A percentile compares a stretch with the other conserved stretches of the same genome.
These are phyloP conservation scores for Herpetotheres cachinnans DNA, from an alignment of 2,113 vertebrate species.

Conservation along the genomic window DNA sequence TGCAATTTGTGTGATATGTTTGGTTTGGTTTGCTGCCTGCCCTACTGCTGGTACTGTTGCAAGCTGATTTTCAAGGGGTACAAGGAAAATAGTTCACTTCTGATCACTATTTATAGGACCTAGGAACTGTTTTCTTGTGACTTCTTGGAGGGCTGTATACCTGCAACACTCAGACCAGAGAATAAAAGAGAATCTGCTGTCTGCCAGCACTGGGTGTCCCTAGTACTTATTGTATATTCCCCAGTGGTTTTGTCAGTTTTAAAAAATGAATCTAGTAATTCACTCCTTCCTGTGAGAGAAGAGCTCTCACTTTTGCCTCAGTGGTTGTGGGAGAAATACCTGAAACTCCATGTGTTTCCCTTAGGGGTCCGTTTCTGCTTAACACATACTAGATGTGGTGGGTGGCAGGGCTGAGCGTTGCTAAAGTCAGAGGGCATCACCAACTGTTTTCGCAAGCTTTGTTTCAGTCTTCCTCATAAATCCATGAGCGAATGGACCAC, in stretches of 20 bases:
- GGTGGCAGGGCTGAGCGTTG: neutral
- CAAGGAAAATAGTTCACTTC: neutral
- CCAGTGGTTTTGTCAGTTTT: neutral
- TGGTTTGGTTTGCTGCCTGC: constrained; percentile 24
- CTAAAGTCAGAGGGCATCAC: neutral
- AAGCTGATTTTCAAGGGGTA: neutral
- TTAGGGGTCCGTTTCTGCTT: neutral
- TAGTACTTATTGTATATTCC: neutral
- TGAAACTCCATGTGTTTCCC: neutral
- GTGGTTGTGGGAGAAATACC: neutral
- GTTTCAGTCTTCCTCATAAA: neutral
- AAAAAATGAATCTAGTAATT: neutral
- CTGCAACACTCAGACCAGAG: neutral
- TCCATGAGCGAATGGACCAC: neutral
- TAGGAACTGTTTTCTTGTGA: neutral
- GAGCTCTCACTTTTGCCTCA: neutral
- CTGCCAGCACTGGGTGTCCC: neutral
- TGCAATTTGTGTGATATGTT: neutral
- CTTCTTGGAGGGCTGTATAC: neutral
- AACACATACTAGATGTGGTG: neutral
- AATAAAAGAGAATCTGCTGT: neutral
- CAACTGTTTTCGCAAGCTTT: neutral
- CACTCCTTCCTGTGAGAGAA: neutral
- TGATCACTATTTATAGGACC: neutral
- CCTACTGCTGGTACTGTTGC: neutral